Evolutionary conservation across 1,140 invertebrate species (phyloP).

Genomic region (Hermatobates lingyangjiaoensis): DNA sequence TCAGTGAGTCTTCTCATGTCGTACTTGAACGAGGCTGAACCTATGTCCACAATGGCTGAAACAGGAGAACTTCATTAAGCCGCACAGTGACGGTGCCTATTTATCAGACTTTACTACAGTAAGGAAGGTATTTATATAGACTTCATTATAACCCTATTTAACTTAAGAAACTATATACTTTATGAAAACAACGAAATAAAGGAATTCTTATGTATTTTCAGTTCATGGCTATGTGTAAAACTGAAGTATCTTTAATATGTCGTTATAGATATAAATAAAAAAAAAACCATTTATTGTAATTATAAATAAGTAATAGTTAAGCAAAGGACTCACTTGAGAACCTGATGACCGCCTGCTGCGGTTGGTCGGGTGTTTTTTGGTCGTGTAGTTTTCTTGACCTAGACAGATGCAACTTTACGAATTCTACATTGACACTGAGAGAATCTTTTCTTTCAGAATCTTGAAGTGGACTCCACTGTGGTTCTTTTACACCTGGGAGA

Average conservation of each 20-base stretch:
- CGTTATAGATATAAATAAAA: too few relatives aligned
- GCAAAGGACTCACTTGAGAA: constrained; percentile 64
- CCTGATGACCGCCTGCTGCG: constrained; percentile 69
- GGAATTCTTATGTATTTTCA: too few relatives aligned
- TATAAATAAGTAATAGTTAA: neutral
- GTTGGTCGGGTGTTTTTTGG: too few relatives aligned
- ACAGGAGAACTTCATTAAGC: neutral
- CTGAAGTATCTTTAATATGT: too few relatives aligned
- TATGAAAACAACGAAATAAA: too few relatives aligned
- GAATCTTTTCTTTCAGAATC: constrained; percentile 88
- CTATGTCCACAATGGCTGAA: constrained; percentile 80
- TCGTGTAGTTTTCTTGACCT: constrained; percentile 60
- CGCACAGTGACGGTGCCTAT: neutral
- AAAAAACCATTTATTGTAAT: too few relatives aligned
- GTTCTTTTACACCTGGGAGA: constrained; percentile 39
- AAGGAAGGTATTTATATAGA: too few relatives aligned
- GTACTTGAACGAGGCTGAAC: constrained; percentile 95
- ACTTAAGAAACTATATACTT: too few relatives aligned
- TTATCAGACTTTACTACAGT: too few relatives aligned
- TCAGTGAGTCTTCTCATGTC: constrained; percentile 95
- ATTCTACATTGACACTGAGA: constrained; percentile 87
- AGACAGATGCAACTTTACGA: constrained; percentile 88
- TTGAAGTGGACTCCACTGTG: constrained; percentile 66
- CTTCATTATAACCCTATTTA: too few relatives aligned
- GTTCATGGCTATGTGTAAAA: too few relatives aligned